Evolutionary conservation across 2,113 vertebrate genomes (phyloP), one percentile per base, ranked within the genome.

Genomic region (Rafetus swinhoei): DNA sequence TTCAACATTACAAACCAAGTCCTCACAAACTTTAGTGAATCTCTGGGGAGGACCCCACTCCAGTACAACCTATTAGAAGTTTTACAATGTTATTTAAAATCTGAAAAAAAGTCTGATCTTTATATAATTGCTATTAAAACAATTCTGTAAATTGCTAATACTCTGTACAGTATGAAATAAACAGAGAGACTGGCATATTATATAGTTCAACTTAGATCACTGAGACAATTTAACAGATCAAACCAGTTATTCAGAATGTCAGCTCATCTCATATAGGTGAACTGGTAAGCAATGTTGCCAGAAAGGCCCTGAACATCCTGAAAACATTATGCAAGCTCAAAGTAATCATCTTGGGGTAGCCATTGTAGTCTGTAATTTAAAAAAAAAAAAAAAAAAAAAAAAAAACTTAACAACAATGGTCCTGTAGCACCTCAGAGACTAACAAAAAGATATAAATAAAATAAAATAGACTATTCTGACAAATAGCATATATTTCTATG

Each of bases 31-130:
- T 57, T 97, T 96, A 95, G 97, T 93, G 25, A 98, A 98, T 83
- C 98, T 98, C 87, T 94, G 97, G 32, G 98, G 98, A 0, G 98
- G 97, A 97, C 98, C 98, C 98, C 99, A 98, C 35, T 98, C 97
- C 81, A 99, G 97, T 39, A 99, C 98, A 82, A 99, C 97, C 99
- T 99, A 96, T 97, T 89, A 96, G 96, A n/a, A 97, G 92, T 91
- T 92, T 84, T 81, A 97, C 22, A 97, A 94, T 89, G 79, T 95
- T 95, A 91, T 91, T 97, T 89, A 91, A 86, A 93, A 32, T 94
- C 80, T 27, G 4, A 59, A 32, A 93, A 84, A 72, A 86, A 25
- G 79, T 89, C 74, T 82, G 11, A 90, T 15, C 15, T 85, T 93
- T 54, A 79, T 62, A 88, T 52, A 5, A 60, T 3, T 80, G 15